Evolutionary conservation across 1,140 invertebrate species (phyloP), one percentile per base, ranked within the genome.

Genomic region (Solen grandis): DNA sequence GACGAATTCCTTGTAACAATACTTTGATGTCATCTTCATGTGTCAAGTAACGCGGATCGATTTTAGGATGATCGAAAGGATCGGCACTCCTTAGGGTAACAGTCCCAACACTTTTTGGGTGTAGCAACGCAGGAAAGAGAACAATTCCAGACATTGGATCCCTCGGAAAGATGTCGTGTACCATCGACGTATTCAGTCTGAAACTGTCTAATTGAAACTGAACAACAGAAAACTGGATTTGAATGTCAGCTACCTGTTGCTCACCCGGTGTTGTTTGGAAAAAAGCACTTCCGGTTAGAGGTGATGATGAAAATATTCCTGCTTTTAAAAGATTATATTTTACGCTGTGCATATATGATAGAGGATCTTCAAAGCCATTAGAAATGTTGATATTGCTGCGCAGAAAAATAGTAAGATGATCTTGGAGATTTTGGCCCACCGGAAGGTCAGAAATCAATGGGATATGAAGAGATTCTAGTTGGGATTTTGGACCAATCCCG

Each of bases 351-450:
- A 69, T 72, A 0, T 79, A 27, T 13, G 62, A 70, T 5, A 82
- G 31, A 10, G 54, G 54, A 35, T 72, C 36, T 19, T 82, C 84
- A 27, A 83, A 76, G 5, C 69, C 77, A 1, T 85, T 82, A 5
- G 84, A 63, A 10, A 46, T 60, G 19, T 87, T 80, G 1, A 87
- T 60, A 5, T 60, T 62, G 22, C 82, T 36, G 4, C 80, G 62
- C 5, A 83, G 50, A 16, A 73, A 50, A n/a, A 80, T 36, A 1
- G 54, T 52, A n/a, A 91, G 83, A 41, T 96, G 95, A 86, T 96
- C 96, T 81, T 95, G 96, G 0, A 98, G 92, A 91, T 98, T 98
- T n/a, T n/a, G n/a, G n/a, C n/a, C n/a, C n/a, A n/a, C n/a, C n/a
- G n/a, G n/a, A n/a, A n/a, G n/a, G n/a, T 97, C 94, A 0, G 81